Conservation (phyloP, 92 coral and sea anemone species). For the Porites rus region DNA sequence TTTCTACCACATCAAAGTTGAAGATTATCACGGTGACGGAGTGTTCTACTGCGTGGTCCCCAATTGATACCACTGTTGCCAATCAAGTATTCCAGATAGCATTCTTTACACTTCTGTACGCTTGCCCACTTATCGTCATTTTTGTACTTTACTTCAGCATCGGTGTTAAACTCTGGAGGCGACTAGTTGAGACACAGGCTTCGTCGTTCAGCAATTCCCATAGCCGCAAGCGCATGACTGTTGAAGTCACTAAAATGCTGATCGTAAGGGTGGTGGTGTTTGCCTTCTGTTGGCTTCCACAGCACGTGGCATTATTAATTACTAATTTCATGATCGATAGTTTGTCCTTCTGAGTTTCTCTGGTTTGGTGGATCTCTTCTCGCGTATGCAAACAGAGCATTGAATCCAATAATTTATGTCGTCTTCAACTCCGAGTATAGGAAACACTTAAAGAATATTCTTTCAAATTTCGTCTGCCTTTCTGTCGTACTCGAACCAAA, state of each 20-base stretch:
- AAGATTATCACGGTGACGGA: constrained; percentile 26
- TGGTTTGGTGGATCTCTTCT: constrained; percentile 46
- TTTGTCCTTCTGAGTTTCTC: constrained; percentile 35
- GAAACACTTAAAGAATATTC: constrained; percentile 16
- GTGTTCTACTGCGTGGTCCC: constrained; percentile 70
- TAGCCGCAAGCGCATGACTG: constrained; percentile 28
- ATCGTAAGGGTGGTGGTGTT: constrained; percentile 31
- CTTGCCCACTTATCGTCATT: constrained; percentile 67
- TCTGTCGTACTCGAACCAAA: too few species aligned
- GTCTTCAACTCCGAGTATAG: constrained; percentile 36
- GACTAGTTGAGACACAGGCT: constrained; percentile 12
- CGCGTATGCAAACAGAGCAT: constrained; percentile 37
- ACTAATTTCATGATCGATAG: constrained; percentile 28
- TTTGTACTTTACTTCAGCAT: constrained; percentile 55
- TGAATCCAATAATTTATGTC: constrained; percentile 41
- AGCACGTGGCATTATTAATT: constrained; percentile 35
- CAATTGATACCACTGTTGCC: constrained; percentile 46
- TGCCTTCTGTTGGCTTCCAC: constrained; percentile 48
- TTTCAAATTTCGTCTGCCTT: too few species aligned
- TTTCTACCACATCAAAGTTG: constrained; percentile 61
- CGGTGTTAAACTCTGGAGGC: constrained; percentile 59
- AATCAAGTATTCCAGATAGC: constrained; percentile 61
- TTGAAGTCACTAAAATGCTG: constrained; percentile 39
- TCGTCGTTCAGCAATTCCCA: constrained; percentile 29
- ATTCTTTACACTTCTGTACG: constrained; percentile 56